phyloP scores from a whole-genome alignment of 2,888 invertebrate genomes.

The Eumacrocentrus americanus region DNA sequence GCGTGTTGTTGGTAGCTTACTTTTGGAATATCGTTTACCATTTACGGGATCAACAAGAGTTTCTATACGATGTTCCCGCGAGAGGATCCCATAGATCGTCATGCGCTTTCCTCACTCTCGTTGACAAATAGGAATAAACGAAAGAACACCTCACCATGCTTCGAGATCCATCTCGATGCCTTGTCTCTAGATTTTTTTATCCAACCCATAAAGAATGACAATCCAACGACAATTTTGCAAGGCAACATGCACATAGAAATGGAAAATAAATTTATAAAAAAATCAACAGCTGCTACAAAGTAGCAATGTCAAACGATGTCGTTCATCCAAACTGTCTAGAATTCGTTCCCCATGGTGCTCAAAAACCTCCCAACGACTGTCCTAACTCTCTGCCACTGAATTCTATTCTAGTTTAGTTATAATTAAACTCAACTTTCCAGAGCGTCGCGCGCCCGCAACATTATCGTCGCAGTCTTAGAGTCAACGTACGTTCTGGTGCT shows the following conservation, averaged over 20 bases:
- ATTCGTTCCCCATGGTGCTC: neutral
- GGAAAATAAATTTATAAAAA: neutral
- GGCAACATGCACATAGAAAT: neutral
- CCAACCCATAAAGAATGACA: no score
- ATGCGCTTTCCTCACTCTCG: slow-evolving; percentile 20
- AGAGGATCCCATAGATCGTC: slow-evolving; percentile 21
- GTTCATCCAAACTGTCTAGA: neutral
- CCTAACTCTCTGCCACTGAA: neutral
- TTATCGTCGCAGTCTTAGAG: neutral
- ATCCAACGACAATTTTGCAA: neutral
- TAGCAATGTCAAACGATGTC: neutral
- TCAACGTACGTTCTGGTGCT: slow-evolving; percentile 7
- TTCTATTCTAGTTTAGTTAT: slow-evolving; percentile 12
- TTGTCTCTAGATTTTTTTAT: no score
- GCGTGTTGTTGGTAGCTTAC: slow-evolving; percentile 35
- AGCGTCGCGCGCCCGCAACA: neutral
- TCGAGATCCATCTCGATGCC: no score
- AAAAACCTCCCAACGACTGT: neutral
- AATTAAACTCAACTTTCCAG: slow-evolving; percentile 11
- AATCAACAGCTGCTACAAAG: neutral
- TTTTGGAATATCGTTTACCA: slow-evolving; percentile 40
- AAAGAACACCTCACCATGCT: slow-evolving; percentile 1
- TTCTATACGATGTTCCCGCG: slow-evolving; percentile 22
- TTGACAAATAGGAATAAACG: slow-evolving; percentile 14
- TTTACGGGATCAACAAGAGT: slow-evolving; percentile 32